phyloP scores from a whole-genome alignment of 1,140 invertebrate species.

The Pseudoatta argentina region DNA sequence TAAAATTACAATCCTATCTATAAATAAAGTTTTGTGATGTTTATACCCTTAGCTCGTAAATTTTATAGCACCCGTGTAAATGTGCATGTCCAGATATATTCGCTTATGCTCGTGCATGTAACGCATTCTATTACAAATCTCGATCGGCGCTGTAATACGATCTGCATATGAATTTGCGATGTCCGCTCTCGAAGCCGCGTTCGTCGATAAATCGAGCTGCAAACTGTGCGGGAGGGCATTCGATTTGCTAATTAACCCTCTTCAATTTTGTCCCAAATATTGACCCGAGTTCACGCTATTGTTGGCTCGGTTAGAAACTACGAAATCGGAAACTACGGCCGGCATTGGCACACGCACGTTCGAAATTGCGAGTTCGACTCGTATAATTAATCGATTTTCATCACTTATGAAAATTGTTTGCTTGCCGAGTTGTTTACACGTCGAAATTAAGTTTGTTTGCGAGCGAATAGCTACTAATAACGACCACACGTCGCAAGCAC shows the following conservation, averaged over 20 bases:
- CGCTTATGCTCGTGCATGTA: slow-evolving; percentile 66
- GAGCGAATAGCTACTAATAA: slow-evolving; percentile 31
- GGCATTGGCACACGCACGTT: background rate
- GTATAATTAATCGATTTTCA: slow-evolving; percentile 56
- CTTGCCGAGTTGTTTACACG: slow-evolving; percentile 24
- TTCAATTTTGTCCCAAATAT: slow-evolving; percentile 76
- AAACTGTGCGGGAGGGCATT: slow-evolving; percentile 64
- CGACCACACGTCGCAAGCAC: background rate
- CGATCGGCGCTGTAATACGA: slow-evolving; percentile 52
- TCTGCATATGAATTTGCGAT: slow-evolving; percentile 65
- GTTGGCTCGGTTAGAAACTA: slow-evolving; percentile 49
- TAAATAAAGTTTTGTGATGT: background rate
- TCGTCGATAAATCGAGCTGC: slow-evolving; percentile 65
- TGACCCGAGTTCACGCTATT: slow-evolving; percentile 64
- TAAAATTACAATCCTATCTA: background rate
- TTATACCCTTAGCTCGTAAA: background rate
- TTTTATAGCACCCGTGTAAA: background rate
- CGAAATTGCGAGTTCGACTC: slow-evolving; percentile 11
- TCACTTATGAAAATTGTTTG: slow-evolving; percentile 47
- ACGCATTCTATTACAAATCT: slow-evolving; percentile 68
- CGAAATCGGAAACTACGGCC: slow-evolving; percentile 37
- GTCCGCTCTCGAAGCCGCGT: slow-evolving; percentile 1
- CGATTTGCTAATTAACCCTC: slow-evolving; percentile 75
- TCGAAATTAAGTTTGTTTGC: slow-evolving; percentile 44
- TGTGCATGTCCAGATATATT: background rate